Evolutionary conservation across 2,113 vertebrate genomes (phyloP).

Genomic region (Heptranchias perlo): DNA sequence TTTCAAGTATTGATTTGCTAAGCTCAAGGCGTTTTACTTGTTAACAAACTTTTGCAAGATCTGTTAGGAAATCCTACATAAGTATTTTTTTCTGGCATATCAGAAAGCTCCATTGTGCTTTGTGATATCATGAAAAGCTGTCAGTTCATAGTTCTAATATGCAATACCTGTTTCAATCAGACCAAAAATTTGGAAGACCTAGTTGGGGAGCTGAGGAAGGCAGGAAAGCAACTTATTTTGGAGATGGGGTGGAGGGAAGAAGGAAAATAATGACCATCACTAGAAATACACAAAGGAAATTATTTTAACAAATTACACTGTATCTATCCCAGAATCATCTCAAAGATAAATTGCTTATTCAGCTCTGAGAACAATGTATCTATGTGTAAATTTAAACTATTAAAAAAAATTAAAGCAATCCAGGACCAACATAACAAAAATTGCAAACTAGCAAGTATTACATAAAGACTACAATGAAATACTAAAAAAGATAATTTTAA

Average conservation of each 20-base stretch:
- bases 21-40: neutral
- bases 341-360: neutral
- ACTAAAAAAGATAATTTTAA: neutral
- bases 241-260: neutral
- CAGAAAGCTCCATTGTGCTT: neutral
- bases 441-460: neutral
- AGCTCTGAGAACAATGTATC: neutral
- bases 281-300: neutral
- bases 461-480: neutral
- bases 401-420: neutral
- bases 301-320: neutral
- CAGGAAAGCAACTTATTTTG: neutral
- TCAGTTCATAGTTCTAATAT: neutral
- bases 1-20: neutral
- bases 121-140: neutral
- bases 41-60: neutral
- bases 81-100: conserved; percentile 7
- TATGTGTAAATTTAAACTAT: neutral
- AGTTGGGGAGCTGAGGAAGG: neutral
- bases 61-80: neutral
- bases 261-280: neutral
- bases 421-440: neutral
- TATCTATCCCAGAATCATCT: neutral
- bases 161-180: neutral
- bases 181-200: neutral